phyloP scores from a whole-genome alignment of 92 coral and sea anemone species.

The Virgularia gustaviana region DNA sequence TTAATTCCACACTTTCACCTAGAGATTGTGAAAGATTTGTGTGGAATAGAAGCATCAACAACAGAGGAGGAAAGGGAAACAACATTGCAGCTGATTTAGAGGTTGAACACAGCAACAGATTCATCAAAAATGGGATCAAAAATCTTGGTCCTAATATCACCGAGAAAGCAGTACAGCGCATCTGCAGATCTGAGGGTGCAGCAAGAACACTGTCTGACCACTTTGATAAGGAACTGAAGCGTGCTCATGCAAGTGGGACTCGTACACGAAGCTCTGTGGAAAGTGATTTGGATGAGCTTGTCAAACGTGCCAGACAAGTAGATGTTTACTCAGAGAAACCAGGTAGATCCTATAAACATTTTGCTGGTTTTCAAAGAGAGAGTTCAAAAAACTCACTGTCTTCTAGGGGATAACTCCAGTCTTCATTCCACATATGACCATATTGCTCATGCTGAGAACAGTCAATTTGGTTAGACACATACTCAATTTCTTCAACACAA shows the following conservation, averaged over 20 bases:
- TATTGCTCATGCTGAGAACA: too few species aligned
- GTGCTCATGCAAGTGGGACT: conserved; percentile 41
- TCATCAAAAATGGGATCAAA: conserved; percentile 53
- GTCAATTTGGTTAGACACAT: too few species aligned
- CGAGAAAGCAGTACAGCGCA: conserved; percentile 45
- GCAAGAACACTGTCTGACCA: conserved; percentile 35
- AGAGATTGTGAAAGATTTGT: conserved; percentile 54
- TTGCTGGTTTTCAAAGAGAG: conserved; percentile 17
- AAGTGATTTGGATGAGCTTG: conserved; percentile 54
- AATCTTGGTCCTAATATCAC: conserved; percentile 63
- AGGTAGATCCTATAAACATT: conserved; percentile 20
- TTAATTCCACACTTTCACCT: conserved; percentile 43
- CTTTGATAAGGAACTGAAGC: conserved; percentile 37
- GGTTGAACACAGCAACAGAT: conserved; percentile 60
- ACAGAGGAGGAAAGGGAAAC: conserved; percentile 45
- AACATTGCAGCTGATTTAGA: conserved; percentile 60
- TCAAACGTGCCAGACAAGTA: conserved; percentile 39
- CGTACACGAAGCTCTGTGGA: conserved; percentile 45
- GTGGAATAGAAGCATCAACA: conserved; percentile 62
- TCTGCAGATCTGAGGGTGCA: conserved; percentile 44
- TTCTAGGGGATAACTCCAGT: too few species aligned
- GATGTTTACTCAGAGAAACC: conserved; percentile 1
- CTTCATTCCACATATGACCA: too few species aligned
- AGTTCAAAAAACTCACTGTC: conserved; percentile 5
- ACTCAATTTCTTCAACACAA: conserved; percentile 30